A percentile compares a stretch with the other conserved stretches of the same genome.
Conservation (phyloP, 2,113 vertebrate genomes). For the Regulus satrapa region DNA sequence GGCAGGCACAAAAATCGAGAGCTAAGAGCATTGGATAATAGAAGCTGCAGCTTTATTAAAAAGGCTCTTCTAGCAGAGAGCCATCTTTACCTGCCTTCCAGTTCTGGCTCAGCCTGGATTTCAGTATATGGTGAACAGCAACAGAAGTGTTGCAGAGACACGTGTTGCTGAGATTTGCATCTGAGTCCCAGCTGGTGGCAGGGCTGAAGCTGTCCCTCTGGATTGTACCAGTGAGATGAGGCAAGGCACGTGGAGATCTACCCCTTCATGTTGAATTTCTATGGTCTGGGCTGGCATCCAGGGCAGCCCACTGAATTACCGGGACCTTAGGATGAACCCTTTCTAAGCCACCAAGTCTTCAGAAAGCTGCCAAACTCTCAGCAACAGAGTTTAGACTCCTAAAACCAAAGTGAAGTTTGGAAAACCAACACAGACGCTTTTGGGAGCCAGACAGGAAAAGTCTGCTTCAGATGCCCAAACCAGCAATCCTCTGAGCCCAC, state of each 20-base stretch:
- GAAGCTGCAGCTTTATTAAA: neutral
- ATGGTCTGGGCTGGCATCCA: neutral
- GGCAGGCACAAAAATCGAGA: neutral
- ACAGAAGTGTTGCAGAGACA: rapidly evolving
- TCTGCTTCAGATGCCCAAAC: neutral
- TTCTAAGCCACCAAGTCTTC: neutral
- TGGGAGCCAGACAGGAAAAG: neutral
- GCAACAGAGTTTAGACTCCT: neutral
- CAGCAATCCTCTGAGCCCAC: neutral
- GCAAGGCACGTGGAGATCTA: neutral
- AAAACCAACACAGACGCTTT: neutral
- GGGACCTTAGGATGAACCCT: neutral
- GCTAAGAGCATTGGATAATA: neutral
- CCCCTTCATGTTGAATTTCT: neutral
- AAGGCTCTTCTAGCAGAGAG: neutral
- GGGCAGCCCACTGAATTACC: neutral
- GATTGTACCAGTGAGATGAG: neutral
- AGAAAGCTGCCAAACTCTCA: neutral
- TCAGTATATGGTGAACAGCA: neutral
- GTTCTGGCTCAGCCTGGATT: neutral
- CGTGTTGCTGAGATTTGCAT: neutral
- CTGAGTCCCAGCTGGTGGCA: neutral
- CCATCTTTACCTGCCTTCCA: neutral
- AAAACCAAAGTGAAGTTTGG: neutral
- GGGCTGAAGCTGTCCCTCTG: neutral